These are phyloP conservation scores for Taenioides sp. DNA, from an alignment of 2,797 vertebrate genomes.

Conservation along the genomic window DNA sequence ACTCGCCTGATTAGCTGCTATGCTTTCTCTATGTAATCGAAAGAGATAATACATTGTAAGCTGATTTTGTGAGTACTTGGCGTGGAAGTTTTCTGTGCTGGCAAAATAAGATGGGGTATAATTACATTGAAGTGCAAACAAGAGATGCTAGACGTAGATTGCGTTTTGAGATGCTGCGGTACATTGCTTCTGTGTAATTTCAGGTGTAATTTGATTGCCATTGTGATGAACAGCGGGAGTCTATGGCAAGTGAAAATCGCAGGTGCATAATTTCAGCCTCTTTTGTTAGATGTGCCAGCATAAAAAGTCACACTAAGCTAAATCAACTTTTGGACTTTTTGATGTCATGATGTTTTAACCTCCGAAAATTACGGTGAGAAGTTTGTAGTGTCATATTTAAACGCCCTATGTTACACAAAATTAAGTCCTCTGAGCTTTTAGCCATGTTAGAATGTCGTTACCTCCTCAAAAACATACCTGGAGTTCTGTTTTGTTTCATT, in stretches of 20 bases:
- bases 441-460: too few relatives aligned
- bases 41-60: conserved; percentile 8
- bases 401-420: too few relatives aligned
- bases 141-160: conserved; percentile 52
- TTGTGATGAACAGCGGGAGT: conserved; percentile 52
- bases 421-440: too few relatives aligned
- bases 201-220: conserved; percentile 60
- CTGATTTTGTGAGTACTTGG: conserved; percentile 4
- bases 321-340: neutral
- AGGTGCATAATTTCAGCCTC: conserved; percentile 59
- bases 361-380: neutral
- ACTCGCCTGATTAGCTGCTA: conserved; percentile 14
- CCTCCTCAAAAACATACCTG: too few relatives aligned
- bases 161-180: conserved; percentile 43
- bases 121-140: conserved; percentile 59
- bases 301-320: neutral
- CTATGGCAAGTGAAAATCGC: conserved; percentile 41
- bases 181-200: conserved; percentile 48
- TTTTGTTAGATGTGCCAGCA: conserved; percentile 37
- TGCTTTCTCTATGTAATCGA: neutral
- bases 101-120: conserved; percentile 57
- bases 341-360: neutral
- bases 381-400: neutral
- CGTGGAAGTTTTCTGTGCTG: conserved; percentile 41
- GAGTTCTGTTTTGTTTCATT: too few relatives aligned